phyloP scores from a whole-genome alignment of 1,140 invertebrate species.

The Rhopalosiphum maidis region DNA sequence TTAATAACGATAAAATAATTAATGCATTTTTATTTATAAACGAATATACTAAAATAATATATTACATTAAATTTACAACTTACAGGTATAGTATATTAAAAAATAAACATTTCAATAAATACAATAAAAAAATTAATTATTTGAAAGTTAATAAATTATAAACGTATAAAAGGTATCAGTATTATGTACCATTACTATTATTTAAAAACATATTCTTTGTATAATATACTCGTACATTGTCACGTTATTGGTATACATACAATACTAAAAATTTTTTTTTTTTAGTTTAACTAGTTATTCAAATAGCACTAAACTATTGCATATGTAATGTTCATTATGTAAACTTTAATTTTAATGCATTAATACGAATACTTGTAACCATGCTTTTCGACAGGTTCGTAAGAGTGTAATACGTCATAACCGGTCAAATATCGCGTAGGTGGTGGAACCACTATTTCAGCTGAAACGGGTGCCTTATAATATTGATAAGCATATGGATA shows the following conservation, averaged over 20 bases:
- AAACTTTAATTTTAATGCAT: background rate
- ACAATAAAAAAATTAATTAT: background rate
- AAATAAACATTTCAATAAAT: background rate
- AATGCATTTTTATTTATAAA: background rate
- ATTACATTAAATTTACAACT: background rate
- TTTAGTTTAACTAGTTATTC: too few relatives aligned
- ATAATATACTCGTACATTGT: background rate
- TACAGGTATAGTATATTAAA: background rate
- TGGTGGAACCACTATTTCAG: slow-evolving; percentile 59
- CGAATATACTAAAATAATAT: background rate
- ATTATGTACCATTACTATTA: background rate
- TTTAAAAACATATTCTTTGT: background rate
- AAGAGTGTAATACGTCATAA: slow-evolving; percentile 63
- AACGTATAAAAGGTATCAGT: background rate
- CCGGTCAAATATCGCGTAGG: slow-evolving; percentile 62
- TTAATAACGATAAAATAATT: background rate
- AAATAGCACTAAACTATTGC: background rate
- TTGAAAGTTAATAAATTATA: background rate
- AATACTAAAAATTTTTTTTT: too few relatives aligned
- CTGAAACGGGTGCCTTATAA: background rate
- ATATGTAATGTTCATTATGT: background rate
- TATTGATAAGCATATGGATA: slow-evolving; percentile 47
- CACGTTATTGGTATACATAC: background rate
- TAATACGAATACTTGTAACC: slow-evolving; percentile 63
- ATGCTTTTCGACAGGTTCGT: slow-evolving; percentile 65